Conservation (phyloP, 2,888 invertebrate genomes). For the Perithous albicinctus region DNA sequence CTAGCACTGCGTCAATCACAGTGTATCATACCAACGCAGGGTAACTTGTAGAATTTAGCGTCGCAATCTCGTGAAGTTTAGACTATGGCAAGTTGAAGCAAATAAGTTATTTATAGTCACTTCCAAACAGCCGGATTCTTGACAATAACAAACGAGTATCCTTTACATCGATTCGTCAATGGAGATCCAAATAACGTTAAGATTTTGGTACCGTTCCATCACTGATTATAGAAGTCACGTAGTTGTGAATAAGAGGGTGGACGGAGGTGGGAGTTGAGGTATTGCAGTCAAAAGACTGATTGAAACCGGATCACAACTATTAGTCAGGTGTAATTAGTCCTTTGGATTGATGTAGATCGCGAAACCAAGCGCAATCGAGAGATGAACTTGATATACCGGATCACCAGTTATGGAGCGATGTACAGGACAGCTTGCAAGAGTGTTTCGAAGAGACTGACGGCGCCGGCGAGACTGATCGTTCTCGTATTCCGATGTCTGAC, state of each 20-base stretch:
- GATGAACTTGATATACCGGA: constrained; percentile 3
- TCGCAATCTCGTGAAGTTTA: not conserved
- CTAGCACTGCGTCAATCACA: not conserved
- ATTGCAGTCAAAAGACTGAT: constrained; percentile 32
- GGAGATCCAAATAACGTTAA: constrained; percentile 1
- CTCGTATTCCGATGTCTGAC: constrained; percentile 35
- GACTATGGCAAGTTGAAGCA: not conserved
- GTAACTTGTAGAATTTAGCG: not conserved
- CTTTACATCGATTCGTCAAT: not conserved
- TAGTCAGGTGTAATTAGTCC: constrained; percentile 34
- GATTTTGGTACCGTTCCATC: constrained; percentile 2
- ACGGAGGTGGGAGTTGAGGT: not conserved
- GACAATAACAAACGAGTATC: not conserved
- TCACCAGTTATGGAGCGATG: not conserved
- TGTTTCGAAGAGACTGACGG: constrained; percentile 69
- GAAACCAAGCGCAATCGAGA: not conserved
- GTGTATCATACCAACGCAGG: not conserved
- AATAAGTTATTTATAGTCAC: not conserved
- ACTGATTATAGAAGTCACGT: not conserved
- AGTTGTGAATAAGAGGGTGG: not conserved
- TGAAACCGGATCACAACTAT: constrained; percentile 1
- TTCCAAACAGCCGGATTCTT: not conserved
- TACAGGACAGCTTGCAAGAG: constrained; percentile 17
- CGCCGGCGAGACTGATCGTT: constrained; percentile 67
- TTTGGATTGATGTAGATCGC: not conserved